These are phyloP conservation scores for Apomyelois bistriatella DNA, from an alignment of 2,888 invertebrate species.

Conservation along the genomic window DNA sequence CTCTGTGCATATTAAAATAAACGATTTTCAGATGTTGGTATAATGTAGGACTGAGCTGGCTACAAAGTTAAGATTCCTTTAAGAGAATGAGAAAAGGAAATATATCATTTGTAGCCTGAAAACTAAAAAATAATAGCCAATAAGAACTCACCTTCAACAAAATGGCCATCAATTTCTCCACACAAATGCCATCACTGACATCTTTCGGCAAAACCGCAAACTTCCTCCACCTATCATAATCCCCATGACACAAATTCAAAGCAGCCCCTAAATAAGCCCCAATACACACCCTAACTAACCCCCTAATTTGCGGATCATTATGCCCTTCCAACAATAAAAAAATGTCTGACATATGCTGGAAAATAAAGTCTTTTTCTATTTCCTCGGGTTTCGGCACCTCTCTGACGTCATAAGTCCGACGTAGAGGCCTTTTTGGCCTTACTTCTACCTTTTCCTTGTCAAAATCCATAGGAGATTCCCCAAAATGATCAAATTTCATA, in stretches of 20 bases:
- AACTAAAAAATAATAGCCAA: background rate
- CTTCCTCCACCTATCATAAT: conserved; percentile 74
- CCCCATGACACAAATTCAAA: conserved; percentile 76
- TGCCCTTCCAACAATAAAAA: conserved; percentile 84
- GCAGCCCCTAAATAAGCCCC: conserved; percentile 83
- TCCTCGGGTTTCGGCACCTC: conserved; percentile 24
- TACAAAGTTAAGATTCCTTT: too few species aligned
- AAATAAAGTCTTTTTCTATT: conserved; percentile 46
- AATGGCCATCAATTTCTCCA: conserved; percentile 73
- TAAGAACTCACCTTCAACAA: conserved; percentile 79
- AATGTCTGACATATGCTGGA: conserved; percentile 85
- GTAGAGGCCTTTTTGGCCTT: conserved; percentile 34
- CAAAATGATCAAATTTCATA: conserved; percentile 83
- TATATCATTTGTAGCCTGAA: background rate
- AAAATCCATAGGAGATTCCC: conserved; percentile 65
- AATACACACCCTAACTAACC: conserved; percentile 83
- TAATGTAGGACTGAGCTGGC: too few species aligned
- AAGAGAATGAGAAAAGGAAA: too few species aligned
- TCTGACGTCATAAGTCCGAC: conserved; percentile 43
- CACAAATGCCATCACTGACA: conserved; percentile 52
- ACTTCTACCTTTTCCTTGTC: conserved; percentile 50
- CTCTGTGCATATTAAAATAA: too few species aligned
- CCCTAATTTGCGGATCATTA: conserved; percentile 90
- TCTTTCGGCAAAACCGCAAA: conserved; percentile 55
- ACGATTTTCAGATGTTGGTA: too few species aligned